phyloP scores from a whole-genome alignment of 2,113 vertebrate species.

The Alectura lathami region DNA sequence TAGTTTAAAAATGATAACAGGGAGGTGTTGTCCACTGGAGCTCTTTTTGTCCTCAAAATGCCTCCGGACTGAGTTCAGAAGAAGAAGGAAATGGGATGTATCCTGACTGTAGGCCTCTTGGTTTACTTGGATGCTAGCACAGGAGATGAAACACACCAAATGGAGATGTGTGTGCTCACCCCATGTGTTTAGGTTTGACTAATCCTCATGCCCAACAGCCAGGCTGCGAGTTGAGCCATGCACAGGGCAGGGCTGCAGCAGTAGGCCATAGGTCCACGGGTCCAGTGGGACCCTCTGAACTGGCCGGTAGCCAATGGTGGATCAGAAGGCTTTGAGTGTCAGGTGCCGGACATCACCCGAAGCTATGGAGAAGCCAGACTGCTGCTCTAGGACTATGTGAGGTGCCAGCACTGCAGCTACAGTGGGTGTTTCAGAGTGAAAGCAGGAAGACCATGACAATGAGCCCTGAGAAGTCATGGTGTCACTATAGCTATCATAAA shows the following conservation, averaged over 20 bases:
- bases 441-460: background rate
- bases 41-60: background rate
- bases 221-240: background rate
- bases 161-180: background rate
- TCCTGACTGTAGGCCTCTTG: background rate
- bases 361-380: background rate
- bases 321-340: background rate
- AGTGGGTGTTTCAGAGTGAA: background rate
- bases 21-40: background rate
- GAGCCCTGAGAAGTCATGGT: background rate
- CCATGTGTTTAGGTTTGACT: accelerated
- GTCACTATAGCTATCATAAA: background rate
- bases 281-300: background rate
- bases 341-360: background rate
- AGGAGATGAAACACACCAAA: background rate
- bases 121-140: background rate
- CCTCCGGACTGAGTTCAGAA: background rate
- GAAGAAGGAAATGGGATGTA: background rate
- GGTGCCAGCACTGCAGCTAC: background rate
- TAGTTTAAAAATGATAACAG: background rate
- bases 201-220: background rate
- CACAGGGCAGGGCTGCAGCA: background rate
- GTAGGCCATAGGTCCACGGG: background rate
- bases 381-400: background rate
- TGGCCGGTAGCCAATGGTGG: background rate